phyloP scores from a whole-genome alignment of 2,888 invertebrate species.

The Halocaridina rubra region DNA sequence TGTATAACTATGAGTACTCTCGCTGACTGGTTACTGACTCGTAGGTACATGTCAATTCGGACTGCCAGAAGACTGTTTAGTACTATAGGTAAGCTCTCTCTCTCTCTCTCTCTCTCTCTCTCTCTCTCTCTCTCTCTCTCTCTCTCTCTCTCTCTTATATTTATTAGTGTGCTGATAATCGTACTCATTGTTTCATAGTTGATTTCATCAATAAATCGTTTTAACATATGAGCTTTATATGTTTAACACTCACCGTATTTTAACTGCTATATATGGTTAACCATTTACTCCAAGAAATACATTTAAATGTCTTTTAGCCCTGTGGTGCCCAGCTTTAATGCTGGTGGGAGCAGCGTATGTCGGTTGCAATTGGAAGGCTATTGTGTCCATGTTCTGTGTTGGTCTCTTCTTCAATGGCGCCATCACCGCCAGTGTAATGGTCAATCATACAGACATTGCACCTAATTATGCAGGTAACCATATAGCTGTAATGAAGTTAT shows the following conservation, averaged over 20 bases:
- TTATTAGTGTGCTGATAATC: too few species aligned
- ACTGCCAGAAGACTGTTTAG: background rate
- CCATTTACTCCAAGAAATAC: too few species aligned
- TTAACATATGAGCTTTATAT: too few species aligned
- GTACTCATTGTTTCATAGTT: too few species aligned
- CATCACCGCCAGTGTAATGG: background rate
- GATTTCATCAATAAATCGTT: too few species aligned
- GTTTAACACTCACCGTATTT: too few species aligned
- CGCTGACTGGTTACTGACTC: background rate
- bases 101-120: background rate
- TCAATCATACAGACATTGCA: background rate
- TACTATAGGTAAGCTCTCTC: background rate
- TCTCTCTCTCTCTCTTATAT: background rate
- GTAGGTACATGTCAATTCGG: background rate
- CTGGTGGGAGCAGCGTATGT: background rate
- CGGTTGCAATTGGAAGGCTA: background rate
- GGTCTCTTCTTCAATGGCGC: background rate
- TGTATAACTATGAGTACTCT: background rate
- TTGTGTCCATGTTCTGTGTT: background rate
- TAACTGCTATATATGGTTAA: too few species aligned
- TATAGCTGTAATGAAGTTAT: too few species aligned
- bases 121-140: conserved; percentile 5
- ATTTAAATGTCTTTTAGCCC: background rate
- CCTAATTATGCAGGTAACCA: background rate
- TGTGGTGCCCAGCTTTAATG: background rate